Evolutionary conservation across 2,888 invertebrate genomes (phyloP), one percentile per base, ranked within the genome.

Genomic region (Eucriotettix oculatus): DNA sequence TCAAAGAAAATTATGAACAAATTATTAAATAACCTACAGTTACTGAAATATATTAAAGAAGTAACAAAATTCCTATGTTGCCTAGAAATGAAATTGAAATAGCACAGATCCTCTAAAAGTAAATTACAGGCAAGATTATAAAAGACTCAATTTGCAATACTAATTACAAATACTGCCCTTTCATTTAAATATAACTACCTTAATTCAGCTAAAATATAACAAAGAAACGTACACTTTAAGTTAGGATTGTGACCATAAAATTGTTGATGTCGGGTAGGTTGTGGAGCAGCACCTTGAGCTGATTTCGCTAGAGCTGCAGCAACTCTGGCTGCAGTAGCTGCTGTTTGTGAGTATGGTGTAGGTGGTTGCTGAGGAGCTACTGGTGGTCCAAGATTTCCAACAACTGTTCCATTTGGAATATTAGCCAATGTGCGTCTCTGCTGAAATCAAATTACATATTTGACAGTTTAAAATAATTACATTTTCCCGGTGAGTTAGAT

Each of bases 181-280:
- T 7, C 29, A 29, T 29, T 29, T 29, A 29, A 29, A 5, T 29
- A 29, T 29, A 29, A 29, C 3, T 29, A 29, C 29, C 29, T 29
- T 29, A 29, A 29, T 29, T 29, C 29, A 5, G 29, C 29, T 29
- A 29, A 29, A 29, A 2, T 29, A 29, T 5, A 29, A 52, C 14
- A 59, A 12, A 54, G 41, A 17, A 62, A 68, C 72, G 67, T 69
- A 81, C 81, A 71, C 76, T 90, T 92, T 56, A 93, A 77, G 72
- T 89, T 89, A 12, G 92, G 92, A 75, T 95, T 95, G 76, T 96
- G 95, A 0, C 95, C 93, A 73, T 90, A 92, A 74, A 90, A 93
- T 68, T 90, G 89, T 14, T 86, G 83, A 14, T 85, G 80, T 58
- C 61, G 67, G 56, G 63, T 29, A 10, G 59, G 61, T 67, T 61